Base-by-base conservation (phyloP, 2,797 vertebrate genomes). In the Mallotus villosus region DNA sequence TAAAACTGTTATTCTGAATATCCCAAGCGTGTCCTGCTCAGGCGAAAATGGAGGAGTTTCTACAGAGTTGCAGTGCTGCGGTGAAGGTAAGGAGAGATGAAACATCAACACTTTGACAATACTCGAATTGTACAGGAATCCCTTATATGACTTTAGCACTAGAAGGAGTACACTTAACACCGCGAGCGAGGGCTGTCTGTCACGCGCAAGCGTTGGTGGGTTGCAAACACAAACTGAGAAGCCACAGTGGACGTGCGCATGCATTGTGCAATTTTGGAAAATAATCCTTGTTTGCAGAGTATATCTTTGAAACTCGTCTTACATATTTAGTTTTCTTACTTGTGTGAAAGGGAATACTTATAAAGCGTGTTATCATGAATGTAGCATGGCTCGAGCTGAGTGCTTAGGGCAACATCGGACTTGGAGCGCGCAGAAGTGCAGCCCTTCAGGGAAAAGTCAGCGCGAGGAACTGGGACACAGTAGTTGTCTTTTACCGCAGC, bases 31-130 rank as follows among this genome's bases (percentile, higher is more conserved):
- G 12, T 59, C 68, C 21, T 49, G 55, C 51, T 5, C 61, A 49
- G 64, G 63, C 61, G 59, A 68, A 68, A 60, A 78, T 78, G 76
- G 76, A 78, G 68, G 73, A 34, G 1, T 78, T 78, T 72, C 21
- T 78, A 22, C 76, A 67, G 64, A 74, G 37, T n/a, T 64, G 76
- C 49, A 60, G 60, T 53, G 68, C 70, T 61, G 73, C 64, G 19
- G 29, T 74, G 22, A 71, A 73, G 71, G 78, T 76, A 70, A 12
- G 37, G 72, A 63, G 55, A 24, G 14, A 17, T 21, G 62, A 41
- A 51, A 27, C 22, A 69, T 58, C 11, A 59, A 69, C 29, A 49
- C 12, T 51, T 46, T 66, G 41, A 24, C 9, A 21, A 22, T 4
- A 51, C 12, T 24, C 21, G n/a, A 29, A 17, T 21, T 37, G 41